Evolutionary conservation across 2,797 vertebrate genomes (phyloP).

Genomic region (Macropodus opercularis): DNA sequence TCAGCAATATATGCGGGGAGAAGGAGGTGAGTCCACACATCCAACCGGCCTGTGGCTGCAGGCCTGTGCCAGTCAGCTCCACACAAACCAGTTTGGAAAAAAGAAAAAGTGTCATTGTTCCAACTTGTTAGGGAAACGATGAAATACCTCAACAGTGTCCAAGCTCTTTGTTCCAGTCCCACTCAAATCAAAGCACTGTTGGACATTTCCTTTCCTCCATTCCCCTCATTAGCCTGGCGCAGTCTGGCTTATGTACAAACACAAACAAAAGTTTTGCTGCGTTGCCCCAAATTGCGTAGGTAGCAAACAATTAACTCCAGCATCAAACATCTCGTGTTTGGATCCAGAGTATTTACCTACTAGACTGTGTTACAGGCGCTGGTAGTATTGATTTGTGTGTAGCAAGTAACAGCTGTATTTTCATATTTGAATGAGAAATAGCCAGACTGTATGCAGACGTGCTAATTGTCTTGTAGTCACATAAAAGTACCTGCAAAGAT

Average conservation of each 20-base stretch:
- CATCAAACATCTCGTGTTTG: slow-evolving; percentile 6
- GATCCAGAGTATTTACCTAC: neutral
- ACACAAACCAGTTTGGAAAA: slow-evolving; percentile 25
- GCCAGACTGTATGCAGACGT: slow-evolving; percentile 17
- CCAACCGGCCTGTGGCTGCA: neutral
- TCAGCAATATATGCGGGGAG: slow-evolving; percentile 99
- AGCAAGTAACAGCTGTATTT: slow-evolving; percentile 17
- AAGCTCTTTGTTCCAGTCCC: slow-evolving; percentile 22
- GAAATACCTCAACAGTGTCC: slow-evolving; percentile 44
- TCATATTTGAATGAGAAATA: slow-evolving; percentile 17
- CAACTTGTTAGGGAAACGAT: slow-evolving; percentile 51
- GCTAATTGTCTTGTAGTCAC: slow-evolving; percentile 50
- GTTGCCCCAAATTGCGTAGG: slow-evolving; percentile 3
- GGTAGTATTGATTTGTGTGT: neutral
- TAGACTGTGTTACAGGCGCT: neutral
- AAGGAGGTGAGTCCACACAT: slow-evolving; percentile 90
- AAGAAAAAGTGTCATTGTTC: no score
- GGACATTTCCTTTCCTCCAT: slow-evolving; percentile 40
- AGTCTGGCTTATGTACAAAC: slow-evolving; percentile 2
- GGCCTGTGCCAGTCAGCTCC: neutral
- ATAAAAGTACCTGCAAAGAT: slow-evolving; percentile 1
- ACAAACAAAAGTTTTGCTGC: slow-evolving; percentile 1
- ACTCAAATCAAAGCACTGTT: slow-evolving; percentile 40
- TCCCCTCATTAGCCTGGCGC: slow-evolving; percentile 44
- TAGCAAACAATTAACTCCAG: slow-evolving; percentile 1